These are phyloP conservation scores for Andrena bicolor DNA, from an alignment of 2,888 invertebrate genomes.

Conservation along the genomic window DNA sequence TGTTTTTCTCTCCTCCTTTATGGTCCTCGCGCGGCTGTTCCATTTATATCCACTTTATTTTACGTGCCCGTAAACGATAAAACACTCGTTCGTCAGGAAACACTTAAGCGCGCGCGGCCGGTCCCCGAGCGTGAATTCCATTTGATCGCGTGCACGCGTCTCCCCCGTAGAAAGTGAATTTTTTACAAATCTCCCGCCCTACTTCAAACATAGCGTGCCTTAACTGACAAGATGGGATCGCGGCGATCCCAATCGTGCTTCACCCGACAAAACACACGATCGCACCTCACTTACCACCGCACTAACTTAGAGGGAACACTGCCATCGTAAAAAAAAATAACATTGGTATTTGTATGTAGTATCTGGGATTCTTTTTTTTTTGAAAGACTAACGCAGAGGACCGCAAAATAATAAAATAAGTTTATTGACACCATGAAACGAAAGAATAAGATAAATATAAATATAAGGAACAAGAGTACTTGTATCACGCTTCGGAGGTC, in stretches of 20 bases:
- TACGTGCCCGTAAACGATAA: conserved; percentile 54
- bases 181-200: not conserved
- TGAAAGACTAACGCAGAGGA: too few relatives aligned
- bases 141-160: conserved; percentile 27
- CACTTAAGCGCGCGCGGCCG: conserved; percentile 36
- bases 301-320: too few relatives aligned
- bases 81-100: conserved; percentile 53
- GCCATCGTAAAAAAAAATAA: too few relatives aligned
- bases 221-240: not conserved
- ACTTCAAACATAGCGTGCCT: not conserved
- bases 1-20: conserved; percentile 40
- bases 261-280: not conserved
- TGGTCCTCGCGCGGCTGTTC: conserved; percentile 12
- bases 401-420: too few relatives aligned
- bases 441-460: too few relatives aligned
- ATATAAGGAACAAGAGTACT: too few relatives aligned
- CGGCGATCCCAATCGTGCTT: not conserved
- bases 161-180: conserved; percentile 22
- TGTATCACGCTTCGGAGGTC: too few relatives aligned
- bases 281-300: too few relatives aligned
- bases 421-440: too few relatives aligned
- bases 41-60: conserved; percentile 63
- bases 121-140: conserved; percentile 30
- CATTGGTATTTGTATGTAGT: too few relatives aligned
- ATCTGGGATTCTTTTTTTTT: too few relatives aligned